phyloP scores from a whole-genome alignment of 2,797 vertebrate genomes.

The Fratercula arctica region DNA sequence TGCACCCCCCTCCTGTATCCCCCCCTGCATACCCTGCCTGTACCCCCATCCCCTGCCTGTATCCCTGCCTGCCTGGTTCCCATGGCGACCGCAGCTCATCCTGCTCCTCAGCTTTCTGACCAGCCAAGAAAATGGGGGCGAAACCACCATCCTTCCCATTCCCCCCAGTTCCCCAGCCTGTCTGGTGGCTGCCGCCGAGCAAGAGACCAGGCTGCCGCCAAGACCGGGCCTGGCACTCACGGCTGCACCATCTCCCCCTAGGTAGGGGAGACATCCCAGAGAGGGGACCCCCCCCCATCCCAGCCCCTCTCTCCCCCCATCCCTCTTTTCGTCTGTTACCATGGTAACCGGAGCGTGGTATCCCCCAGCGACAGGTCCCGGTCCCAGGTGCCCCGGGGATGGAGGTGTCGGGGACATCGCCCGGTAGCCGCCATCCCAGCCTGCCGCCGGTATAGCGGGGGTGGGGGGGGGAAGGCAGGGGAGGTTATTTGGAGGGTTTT shows the following conservation, averaged over 20 bases:
- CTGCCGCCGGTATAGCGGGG: neutral
- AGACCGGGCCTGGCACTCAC: neutral
- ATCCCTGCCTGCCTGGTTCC: neutral
- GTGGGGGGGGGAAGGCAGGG: neutral
- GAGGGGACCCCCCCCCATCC: neutral
- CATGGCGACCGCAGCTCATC: neutral
- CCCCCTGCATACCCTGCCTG: too few species aligned
- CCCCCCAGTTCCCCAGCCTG: neutral
- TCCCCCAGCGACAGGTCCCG: neutral
- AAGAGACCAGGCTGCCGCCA: neutral
- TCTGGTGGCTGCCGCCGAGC: neutral
- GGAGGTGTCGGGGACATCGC: neutral
- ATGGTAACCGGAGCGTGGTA: neutral
- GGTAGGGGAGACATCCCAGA: neutral
- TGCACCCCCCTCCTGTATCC: too few species aligned
- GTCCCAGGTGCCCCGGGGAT: neutral
- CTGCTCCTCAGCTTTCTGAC: neutral
- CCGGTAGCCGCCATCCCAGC: neutral
- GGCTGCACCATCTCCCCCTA: neutral
- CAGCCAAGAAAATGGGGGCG: neutral
- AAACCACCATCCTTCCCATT: neutral
- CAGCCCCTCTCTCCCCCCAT: neutral
- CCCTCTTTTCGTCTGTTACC: constrained; percentile 13
- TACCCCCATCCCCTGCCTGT: neutral
- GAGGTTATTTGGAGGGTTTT: neutral